phyloP scores from a whole-genome alignment of 1,140 invertebrate genomes.

The Drosophila ogumai region DNA sequence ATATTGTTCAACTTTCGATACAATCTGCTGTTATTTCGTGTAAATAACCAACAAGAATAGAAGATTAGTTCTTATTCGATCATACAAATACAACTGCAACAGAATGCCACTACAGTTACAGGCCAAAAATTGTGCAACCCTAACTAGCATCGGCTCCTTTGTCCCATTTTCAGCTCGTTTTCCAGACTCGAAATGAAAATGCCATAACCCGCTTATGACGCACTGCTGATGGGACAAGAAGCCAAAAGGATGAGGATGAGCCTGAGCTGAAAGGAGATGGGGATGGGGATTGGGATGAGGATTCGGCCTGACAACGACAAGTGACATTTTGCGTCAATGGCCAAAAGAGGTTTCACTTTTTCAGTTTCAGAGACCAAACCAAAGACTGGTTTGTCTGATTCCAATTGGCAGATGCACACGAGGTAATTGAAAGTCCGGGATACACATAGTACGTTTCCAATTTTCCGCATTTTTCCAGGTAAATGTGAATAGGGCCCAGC shows the following conservation, averaged over 20 bases:
- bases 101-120: not conserved
- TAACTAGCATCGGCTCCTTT: not conserved
- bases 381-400: conserved; percentile 7
- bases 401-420: conserved; percentile 63
- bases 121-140: conserved; percentile 9
- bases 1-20: not conserved
- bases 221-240: conserved; percentile 35
- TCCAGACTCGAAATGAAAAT: conserved; percentile 53
- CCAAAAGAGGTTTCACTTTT: conserved; percentile 47
- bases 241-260: conserved; percentile 10
- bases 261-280: not conserved
- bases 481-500: not conserved
- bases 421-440: conserved; percentile 32
- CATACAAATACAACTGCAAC: conserved; percentile 10
- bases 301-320: conserved; percentile 44
- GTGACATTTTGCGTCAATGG: conserved; percentile 54
- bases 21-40: not conserved
- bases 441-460: not conserved
- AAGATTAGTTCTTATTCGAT: not conserved
- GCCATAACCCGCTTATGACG: conserved; percentile 72
- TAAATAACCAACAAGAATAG: not conserved
- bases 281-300: conserved; percentile 8
- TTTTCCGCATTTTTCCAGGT: conserved; percentile 4
- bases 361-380: conserved; percentile 1
- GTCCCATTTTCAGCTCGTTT: conserved; percentile 21